These are phyloP conservation scores for Cyanocitta stelleri DNA, from an alignment of 2,113 vertebrate genomes.

Conservation along the genomic window DNA sequence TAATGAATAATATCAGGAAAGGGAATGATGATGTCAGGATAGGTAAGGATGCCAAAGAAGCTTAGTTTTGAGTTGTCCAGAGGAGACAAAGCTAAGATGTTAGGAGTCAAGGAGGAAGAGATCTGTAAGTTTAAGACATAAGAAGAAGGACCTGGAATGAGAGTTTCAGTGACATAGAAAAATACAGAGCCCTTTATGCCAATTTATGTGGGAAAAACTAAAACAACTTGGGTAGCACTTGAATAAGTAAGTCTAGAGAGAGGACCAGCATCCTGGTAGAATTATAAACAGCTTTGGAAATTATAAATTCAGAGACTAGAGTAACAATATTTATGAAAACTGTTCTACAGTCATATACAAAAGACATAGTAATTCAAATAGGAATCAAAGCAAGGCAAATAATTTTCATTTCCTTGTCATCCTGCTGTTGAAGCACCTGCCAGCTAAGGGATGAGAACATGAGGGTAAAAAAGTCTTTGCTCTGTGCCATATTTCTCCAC, in stretches of 20 bases:
- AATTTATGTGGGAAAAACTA: neutral
- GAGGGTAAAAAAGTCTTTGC: neutral
- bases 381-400: neutral
- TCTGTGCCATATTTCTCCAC: neutral
- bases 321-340: neutral
- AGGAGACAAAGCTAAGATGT: neutral
- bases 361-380: neutral
- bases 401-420: neutral
- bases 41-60: neutral
- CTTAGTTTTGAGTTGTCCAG: neutral
- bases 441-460: neutral
- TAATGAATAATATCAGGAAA: neutral
- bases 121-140: neutral
- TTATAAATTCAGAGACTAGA: neutral
- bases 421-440: neutral
- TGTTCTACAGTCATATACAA: neutral
- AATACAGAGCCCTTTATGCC: neutral
- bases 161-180: neutral
- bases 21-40: neutral
- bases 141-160: neutral
- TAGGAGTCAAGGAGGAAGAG: neutral
- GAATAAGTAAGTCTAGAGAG: neutral
- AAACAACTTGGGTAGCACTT: neutral
- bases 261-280: neutral
- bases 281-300: neutral